Base-by-base conservation (phyloP, 2,888 invertebrate species). In the Tenodera sinensis region DNA sequence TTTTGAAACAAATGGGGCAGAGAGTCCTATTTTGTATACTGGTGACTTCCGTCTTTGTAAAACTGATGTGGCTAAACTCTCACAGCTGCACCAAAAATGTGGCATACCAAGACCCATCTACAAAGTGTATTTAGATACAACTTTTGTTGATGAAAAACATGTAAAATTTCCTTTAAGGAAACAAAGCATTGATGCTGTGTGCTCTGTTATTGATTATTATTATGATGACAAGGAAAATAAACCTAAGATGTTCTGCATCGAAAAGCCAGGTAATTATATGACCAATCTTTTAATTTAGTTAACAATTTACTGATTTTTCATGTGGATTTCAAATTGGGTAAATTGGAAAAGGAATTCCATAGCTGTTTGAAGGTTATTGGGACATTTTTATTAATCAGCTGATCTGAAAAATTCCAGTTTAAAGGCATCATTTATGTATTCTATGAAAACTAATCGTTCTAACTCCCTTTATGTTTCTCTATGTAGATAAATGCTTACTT, bases 71-170 rank as follows among this genome's bases (percentile, higher is more conserved):
- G 4, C 87, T 15, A 81, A n/a, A 15, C 42, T 87, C 28, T 28
- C 34, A 28, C 87, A 87, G 83, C 42, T 87, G 34, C 87, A 87
- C 34, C 34, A 87, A 15, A 34, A 15, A 27, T 27, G 82, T 87
- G 87, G 87, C 12, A 83, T 83, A 12, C 82, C 83, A 34, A 87
- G 82, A 27, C 25, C 15, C 27, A 87, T 87, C n/a, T 82, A 87
- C 34, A 87, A 87, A 30, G 8, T 87, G 83, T 87, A 83, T 20
- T n/a, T 87, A 25, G 87, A 87, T 83, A 87, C 87, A 7, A 87
- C 87, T 12, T 87, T 87, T 27, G 34, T 87, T 14, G 28, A 28
- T 20, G 34, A n/a, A 14, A 82, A n/a, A 42, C 83, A 87, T 30
- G 6, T 3, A 81, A 20, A n/a, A 27, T 87, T 87, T 34, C 87